Conservation (phyloP, 2,113 vertebrate species). For the human (Homo sapiens) region DNA sequence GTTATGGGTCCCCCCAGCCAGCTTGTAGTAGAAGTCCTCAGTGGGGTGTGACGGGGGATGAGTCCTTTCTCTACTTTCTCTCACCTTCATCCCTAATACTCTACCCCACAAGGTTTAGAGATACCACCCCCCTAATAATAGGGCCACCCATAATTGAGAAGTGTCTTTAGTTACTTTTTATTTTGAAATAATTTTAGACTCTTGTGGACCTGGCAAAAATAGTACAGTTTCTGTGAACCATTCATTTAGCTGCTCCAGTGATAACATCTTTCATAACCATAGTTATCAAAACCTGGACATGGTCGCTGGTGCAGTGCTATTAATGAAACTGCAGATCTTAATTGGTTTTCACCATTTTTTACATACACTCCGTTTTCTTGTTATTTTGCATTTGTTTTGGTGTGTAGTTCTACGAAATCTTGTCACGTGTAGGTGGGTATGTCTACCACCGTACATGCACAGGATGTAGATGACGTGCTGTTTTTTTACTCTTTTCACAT, state of each 20-base stretch:
- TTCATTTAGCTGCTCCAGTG: background rate
- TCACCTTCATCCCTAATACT: background rate
- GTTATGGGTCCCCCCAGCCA: too few relatives aligned
- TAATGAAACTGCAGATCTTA: background rate
- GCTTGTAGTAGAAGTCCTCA: too few relatives aligned
- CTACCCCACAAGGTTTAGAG: background rate
- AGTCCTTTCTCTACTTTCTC: too few relatives aligned
- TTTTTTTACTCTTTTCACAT: background rate
- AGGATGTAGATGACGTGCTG: background rate
- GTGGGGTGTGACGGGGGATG: too few relatives aligned
- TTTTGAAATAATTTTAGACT: background rate
- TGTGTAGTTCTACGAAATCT: too few relatives aligned
- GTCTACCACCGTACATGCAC: background rate
- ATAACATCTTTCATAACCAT: background rate
- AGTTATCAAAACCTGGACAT: background rate
- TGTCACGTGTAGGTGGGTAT: background rate
- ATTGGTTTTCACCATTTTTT: background rate
- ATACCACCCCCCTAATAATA: too few relatives aligned
- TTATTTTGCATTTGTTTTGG: background rate
- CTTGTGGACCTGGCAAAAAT: background rate
- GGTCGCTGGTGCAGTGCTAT: too few relatives aligned
- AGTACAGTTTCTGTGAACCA: background rate
- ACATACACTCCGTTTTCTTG: rapidly evolving
- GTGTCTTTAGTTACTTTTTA: background rate
- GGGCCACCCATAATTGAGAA: background rate